Percentiles rank a stretch among this genome's conserved stretches.
phyloP scores from a whole-genome alignment of 2,797 vertebrate genomes.

The Oceanodroma leucorhoa region DNA sequence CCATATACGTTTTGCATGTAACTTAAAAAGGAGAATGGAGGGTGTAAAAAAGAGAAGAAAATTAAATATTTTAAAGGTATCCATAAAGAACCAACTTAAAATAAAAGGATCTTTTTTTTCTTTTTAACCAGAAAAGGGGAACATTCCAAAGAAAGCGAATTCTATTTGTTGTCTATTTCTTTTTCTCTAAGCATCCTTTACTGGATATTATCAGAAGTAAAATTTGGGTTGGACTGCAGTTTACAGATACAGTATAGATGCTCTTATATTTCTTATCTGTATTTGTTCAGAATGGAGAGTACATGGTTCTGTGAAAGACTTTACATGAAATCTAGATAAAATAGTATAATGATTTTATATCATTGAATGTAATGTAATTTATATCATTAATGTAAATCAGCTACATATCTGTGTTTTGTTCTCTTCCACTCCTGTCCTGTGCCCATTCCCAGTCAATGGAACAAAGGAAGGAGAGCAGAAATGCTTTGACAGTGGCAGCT shows the following conservation, averaged over 20 bases:
- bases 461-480: not conserved
- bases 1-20: not conserved
- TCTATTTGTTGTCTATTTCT: not conserved
- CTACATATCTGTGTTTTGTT: rapidly evolving
- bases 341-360: not conserved
- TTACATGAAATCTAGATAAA: not conserved
- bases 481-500: not conserved
- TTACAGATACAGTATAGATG: not conserved
- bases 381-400: not conserved
- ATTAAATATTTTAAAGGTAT: not conserved
- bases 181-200: not conserved
- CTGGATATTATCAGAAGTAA: not conserved
- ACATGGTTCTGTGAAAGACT: not conserved
- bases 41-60: rapidly evolving
- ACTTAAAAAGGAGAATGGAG: not conserved
- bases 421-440: not conserved
- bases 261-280: not conserved
- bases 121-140: not conserved
- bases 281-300: not conserved
- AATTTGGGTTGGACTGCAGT: not conserved
- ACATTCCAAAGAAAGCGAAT: not conserved
- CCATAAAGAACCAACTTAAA: not conserved
- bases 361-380: too few species aligned
- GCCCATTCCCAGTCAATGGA: not conserved
- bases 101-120: not conserved